These are phyloP conservation scores for Tiliqua scincoides DNA, from an alignment of 2,113 vertebrate genomes.

Conservation along the genomic window DNA sequence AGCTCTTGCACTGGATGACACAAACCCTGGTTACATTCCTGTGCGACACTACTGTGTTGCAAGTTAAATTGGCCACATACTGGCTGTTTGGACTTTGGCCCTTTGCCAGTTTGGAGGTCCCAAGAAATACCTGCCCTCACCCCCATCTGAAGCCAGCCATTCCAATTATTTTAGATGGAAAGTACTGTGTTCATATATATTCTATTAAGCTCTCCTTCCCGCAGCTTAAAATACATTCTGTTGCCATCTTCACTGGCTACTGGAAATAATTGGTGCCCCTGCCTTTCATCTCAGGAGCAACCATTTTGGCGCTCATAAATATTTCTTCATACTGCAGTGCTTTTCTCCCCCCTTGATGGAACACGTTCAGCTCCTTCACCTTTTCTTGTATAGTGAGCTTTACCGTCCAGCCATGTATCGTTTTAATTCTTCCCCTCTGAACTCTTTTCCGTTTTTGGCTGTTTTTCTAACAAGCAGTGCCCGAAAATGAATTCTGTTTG, in stretches of 20 bases:
- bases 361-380: neutral
- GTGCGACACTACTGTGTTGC: too few species aligned
- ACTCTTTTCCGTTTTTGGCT: neutral
- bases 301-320: slow-evolving; percentile 23
- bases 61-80: neutral
- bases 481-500: neutral
- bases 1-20: too few species aligned
- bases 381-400: neutral
- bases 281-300: slow-evolving; percentile 26
- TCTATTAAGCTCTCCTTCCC: slow-evolving; percentile 12
- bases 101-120: neutral
- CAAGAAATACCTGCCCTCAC: neutral
- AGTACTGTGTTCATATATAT: neutral
- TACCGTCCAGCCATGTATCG: slow-evolving; percentile 7
- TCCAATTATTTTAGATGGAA: neutral
- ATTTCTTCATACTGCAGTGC: neutral
- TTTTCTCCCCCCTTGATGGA: slow-evolving; percentile 5
- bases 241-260: slow-evolving; percentile 4
- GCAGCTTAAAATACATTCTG: slow-evolving; percentile 23
- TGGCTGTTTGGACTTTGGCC: neutral
- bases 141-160: neutral
- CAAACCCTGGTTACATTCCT: too few species aligned
- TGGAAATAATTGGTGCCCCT: slow-evolving; percentile 29
- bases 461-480: neutral
- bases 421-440: neutral